A percentile compares a stretch with the other conserved stretches of the same genome.
These are phyloP conservation scores for Orientallactaga sibirica DNA, from an alignment of 2,797 vertebrate species.

Conservation along the genomic window DNA sequence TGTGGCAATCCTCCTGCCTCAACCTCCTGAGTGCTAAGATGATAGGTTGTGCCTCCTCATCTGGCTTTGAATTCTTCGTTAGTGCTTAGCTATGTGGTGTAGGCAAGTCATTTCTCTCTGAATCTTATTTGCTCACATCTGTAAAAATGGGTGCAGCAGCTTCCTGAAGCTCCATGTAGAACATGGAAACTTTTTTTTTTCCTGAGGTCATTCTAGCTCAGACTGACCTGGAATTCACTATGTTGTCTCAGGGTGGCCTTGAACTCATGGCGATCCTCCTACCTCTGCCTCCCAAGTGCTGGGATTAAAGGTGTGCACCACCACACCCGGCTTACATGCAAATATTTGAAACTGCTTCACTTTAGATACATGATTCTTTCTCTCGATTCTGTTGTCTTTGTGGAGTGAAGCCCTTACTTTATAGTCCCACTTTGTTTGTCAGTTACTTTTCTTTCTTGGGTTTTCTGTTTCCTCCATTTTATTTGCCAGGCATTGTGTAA, in stretches of 20 bases:
- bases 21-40: not conserved
- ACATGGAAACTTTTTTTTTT: too few relatives aligned
- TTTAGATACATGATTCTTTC: not conserved
- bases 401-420: conserved; percentile 18
- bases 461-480: not conserved
- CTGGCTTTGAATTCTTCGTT: too few relatives aligned
- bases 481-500: not conserved
- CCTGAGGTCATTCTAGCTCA: too few relatives aligned
- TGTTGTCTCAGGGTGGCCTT: too few relatives aligned
- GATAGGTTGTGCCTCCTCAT: too few relatives aligned
- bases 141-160: not conserved
- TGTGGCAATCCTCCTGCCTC: too few relatives aligned
- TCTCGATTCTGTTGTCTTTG: not conserved
- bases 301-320: too few relatives aligned
- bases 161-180: conserved; percentile 30
- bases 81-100: conserved; percentile 14
- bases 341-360: not conserved
- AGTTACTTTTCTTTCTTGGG: conserved; percentile 46
- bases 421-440: not conserved
- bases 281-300: too few relatives aligned
- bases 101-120: conserved; percentile 47
- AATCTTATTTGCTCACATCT: conserved; percentile 9
- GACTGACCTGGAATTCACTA: too few relatives aligned
- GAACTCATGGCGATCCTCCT: too few relatives aligned
- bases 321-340: not conserved